A percentile compares a stretch with the other conserved stretches of the same genome.
Conservation (phyloP, 2,797 vertebrate genomes). For the Enoplosus armatus region DNA sequence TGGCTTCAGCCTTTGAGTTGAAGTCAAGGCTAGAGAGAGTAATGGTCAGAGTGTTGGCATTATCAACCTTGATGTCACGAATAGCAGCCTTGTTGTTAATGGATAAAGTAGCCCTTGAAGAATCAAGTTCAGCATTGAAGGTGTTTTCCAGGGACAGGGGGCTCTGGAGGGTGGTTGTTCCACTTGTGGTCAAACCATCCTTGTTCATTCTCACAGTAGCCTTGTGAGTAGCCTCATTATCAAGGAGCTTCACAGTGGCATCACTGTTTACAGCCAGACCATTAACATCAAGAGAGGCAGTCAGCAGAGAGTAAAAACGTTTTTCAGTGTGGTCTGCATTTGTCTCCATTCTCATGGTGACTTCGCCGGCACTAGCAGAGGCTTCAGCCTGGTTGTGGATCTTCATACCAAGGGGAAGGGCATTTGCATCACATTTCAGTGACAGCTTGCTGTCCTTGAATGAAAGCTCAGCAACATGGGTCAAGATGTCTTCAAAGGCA, state of each 20-base stretch:
- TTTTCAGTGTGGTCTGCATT: constrained; percentile 83
- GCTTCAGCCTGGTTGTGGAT: constrained; percentile 87
- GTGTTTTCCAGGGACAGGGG: constrained; percentile 88
- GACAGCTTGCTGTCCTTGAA: constrained; percentile 86
- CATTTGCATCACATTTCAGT: constrained; percentile 87
- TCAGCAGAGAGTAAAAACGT: constrained; percentile 83
- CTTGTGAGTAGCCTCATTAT: constrained; percentile 88
- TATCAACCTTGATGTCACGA: constrained; percentile 84
- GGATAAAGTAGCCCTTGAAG: constrained; percentile 84
- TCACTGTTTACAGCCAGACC: constrained; percentile 89
- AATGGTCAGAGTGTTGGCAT: constrained; percentile 86
- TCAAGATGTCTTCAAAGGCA: constrained; percentile 84
- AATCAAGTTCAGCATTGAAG: constrained; percentile 85
- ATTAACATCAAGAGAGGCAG: constrained; percentile 84
- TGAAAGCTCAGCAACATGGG: constrained; percentile 85
- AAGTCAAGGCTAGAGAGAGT: constrained; percentile 85
- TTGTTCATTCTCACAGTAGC: constrained; percentile 86
- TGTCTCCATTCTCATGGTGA: constrained; percentile 87
- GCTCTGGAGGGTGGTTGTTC: constrained; percentile 87
- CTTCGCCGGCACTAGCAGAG: constrained; percentile 80
- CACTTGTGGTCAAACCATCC: constrained; percentile 87
- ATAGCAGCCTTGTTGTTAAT: constrained; percentile 87
- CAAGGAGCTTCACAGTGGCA: constrained; percentile 83
- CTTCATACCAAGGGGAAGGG: constrained; percentile 80
- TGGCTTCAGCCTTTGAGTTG: constrained; percentile 87